These are phyloP conservation scores for Seladonia tumulorum DNA, from an alignment of 2,888 invertebrate genomes.

Conservation along the genomic window DNA sequence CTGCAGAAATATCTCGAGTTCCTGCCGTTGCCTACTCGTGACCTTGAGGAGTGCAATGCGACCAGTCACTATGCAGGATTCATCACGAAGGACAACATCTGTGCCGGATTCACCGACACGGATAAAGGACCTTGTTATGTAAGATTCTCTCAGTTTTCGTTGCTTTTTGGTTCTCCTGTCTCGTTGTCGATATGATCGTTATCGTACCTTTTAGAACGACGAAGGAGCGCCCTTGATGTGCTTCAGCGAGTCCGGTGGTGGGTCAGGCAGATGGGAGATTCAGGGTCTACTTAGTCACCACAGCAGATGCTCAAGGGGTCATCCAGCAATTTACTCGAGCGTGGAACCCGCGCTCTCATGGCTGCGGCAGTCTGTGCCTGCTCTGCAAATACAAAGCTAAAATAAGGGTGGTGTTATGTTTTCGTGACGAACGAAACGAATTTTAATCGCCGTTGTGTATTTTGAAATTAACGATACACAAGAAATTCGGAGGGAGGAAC, in stretches of 20 bases:
- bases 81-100: constrained; percentile 86
- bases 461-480: constrained; percentile 3
- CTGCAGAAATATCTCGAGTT: constrained; percentile 86
- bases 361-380: constrained; percentile 81
- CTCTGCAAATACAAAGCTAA: constrained; percentile 78
- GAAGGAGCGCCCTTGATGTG: constrained; percentile 89
- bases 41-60: constrained; percentile 86
- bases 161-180: not conserved
- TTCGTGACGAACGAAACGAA: constrained; percentile 20
- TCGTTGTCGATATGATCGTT: not conserved
- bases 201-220: constrained; percentile 85
- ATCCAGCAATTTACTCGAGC: constrained; percentile 86
- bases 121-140: constrained; percentile 87
- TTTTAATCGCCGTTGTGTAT: not conserved
- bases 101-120: constrained; percentile 86
- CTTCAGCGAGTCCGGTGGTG: constrained; percentile 85
- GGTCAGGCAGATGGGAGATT: constrained; percentile 86
- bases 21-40: constrained; percentile 86
- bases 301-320: constrained; percentile 86
- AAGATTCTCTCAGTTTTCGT: constrained; percentile 76
- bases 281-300: constrained; percentile 87
- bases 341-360: constrained; percentile 80
- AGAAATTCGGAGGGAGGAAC: constrained; percentile 25
- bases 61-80: constrained; percentile 87
- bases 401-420: constrained; percentile 26